Evolutionary conservation across 2,888 invertebrate genomes (phyloP).

Genomic region (Megalurothrips usitatus): DNA sequence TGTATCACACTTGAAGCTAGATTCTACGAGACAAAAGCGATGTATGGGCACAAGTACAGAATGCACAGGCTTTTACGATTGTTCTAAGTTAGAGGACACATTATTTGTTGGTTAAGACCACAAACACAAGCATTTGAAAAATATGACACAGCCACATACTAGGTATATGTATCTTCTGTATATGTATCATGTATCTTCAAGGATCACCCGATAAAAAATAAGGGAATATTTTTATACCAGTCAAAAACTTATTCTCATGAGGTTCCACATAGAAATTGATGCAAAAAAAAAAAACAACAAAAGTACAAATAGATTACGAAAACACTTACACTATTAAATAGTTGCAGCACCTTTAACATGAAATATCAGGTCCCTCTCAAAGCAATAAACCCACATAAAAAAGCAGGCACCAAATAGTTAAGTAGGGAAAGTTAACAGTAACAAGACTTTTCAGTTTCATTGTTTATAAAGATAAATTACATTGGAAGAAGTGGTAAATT

Average conservation of each 20-base stretch:
- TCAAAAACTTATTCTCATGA: neutral
- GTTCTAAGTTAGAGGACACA: too few species aligned
- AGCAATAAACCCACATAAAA: neutral
- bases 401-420: neutral
- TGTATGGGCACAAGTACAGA: too few species aligned
- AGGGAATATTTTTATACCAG: neutral
- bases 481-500: neutral
- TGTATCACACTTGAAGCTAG: too few species aligned
- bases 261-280: too few species aligned
- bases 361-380: neutral
- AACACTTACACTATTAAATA: neutral
- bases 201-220: neutral
- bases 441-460: neutral
- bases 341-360: neutral
- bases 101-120: too few species aligned
- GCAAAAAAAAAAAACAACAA: neutral
- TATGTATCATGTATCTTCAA: neutral
- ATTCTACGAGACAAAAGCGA: too few species aligned
- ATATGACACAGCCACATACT: too few species aligned
- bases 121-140: too few species aligned
- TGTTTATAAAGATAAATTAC: too few species aligned
- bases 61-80: too few species aligned
- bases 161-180: too few species aligned
- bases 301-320: neutral
- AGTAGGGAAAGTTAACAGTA: neutral